Evolutionary conservation across 2,113 vertebrate genomes (phyloP).

Genomic region (Myotis davidii): DNA sequence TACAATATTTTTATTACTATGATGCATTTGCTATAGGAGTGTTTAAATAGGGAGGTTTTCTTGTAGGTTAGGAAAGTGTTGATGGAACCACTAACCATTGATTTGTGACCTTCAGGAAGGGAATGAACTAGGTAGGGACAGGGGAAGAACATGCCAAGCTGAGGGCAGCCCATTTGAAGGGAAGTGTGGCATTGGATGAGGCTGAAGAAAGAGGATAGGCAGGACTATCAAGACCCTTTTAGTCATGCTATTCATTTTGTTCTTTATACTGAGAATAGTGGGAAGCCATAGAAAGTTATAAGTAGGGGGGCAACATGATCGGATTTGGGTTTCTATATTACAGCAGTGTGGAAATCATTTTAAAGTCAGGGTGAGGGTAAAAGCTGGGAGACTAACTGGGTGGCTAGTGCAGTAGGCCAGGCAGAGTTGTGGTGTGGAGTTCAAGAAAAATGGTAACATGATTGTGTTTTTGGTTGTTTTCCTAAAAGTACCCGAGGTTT

Average conservation of each 20-base stretch:
- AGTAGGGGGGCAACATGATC: not conserved
- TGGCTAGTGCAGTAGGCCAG: not conserved
- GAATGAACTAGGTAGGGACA: not conserved
- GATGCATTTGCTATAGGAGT: not conserved
- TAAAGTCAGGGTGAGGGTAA: not conserved
- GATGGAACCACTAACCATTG: not conserved
- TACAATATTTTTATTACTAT: not conserved
- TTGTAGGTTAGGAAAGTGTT: not conserved
- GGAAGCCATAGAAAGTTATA: not conserved
- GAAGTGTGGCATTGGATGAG: not conserved
- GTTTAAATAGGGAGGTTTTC: constrained; percentile 8
- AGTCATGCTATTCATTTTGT: not conserved
- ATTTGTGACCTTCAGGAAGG: not conserved
- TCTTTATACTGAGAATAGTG: not conserved
- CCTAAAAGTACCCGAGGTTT: not conserved
- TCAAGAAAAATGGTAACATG: not conserved
- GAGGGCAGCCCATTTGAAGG: not conserved
- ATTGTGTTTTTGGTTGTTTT: not conserved
- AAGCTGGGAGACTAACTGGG: not conserved
- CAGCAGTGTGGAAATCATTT: not conserved
- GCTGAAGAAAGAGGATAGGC: not conserved
- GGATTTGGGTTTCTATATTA: not conserved
- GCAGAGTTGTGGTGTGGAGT: not conserved
- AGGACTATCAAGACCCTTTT: not conserved
- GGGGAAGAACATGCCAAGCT: not conserved